Conservation (phyloP, 2,888 invertebrate genomes). For the Metalampra italica region DNA sequence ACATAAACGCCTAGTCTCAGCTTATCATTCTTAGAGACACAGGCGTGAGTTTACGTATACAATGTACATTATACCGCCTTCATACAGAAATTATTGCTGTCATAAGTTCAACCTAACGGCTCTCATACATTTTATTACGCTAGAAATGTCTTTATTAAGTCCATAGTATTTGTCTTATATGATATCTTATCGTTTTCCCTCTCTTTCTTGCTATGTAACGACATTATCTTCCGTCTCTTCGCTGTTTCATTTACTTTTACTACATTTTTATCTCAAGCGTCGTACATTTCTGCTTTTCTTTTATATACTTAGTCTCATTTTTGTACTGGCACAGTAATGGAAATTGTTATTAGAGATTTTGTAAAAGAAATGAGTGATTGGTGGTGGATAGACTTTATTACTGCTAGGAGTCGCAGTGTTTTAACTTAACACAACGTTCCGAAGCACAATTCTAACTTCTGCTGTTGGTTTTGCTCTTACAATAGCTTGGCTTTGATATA, state of each 20-base stretch:
- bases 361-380: slow-evolving; percentile 5
- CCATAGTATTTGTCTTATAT: slow-evolving; percentile 49
- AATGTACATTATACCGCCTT: slow-evolving; percentile 14
- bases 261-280: slow-evolving; percentile 5
- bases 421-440: slow-evolving; percentile 27
- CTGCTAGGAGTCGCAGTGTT: slow-evolving; percentile 22
- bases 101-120: slow-evolving; percentile 46
- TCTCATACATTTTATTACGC: slow-evolving; percentile 50
- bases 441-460: slow-evolving; percentile 9
- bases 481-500: slow-evolving; percentile 7
- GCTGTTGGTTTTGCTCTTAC: slow-evolving; percentile 10
- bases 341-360: slow-evolving; percentile 5
- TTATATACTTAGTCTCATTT: not conserved
- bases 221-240: slow-evolving; percentile 25
- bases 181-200: slow-evolving; percentile 35
- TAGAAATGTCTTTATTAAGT: slow-evolving; percentile 57
- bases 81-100: slow-evolving; percentile 41
- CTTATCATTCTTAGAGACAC: slow-evolving; percentile 1
- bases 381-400: slow-evolving; percentile 26
- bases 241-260: slow-evolving; percentile 13
- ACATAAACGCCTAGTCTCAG: not conserved
- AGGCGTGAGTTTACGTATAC: not conserved
- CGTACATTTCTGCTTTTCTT: slow-evolving; percentile 17
- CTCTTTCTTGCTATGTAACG: slow-evolving; percentile 22
- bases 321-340: slow-evolving; percentile 10